Evolutionary conservation across 2,888 invertebrate species (phyloP), one percentile per base, ranked within the genome.

Genomic region (Drosophila vallismaia): DNA sequence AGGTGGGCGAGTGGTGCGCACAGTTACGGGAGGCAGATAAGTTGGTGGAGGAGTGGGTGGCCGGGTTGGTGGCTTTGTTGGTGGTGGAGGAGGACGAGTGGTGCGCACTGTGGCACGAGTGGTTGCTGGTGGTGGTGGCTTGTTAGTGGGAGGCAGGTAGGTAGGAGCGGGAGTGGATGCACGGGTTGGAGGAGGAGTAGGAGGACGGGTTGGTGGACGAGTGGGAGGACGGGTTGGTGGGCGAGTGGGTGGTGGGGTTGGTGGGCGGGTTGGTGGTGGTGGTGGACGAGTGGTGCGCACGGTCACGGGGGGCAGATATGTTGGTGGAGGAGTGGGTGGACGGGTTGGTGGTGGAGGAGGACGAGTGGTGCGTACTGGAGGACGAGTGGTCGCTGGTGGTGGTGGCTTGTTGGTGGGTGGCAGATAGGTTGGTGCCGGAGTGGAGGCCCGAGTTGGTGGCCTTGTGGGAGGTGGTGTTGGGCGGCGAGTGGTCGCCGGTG

Each of bases 361-460:
- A 19, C 19, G 38, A 50, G 79, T 53, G 85, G 83, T 31, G 87
- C 57, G 53, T 85, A 85, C 5, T 76, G 74, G 36, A 10, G 75
- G 68, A 45, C 62, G 19, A 46, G 7, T 14, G 48, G 53, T 51
- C 8, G 50, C 51, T 53, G 54, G 10, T 74, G 72, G 0, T 36
- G 36, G 36, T n/a, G 36, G 36, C 36, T 36, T 36, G 72, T 64
- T 12, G 70, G 24, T 12, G n/a, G 81, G 8, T 51, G 38, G 82
- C 75, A 77, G 64, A n/a, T 74, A 83, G 33, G 52, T 87, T 12
- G 36, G 36, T 6, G 36, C 36, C n/a, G 36, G 36, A 6, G 36
- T 36, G 36, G 36, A 36, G 6, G 36, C 36, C n/a, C n/a, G 36
- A 5, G 70, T 59, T 33, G 69, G 48, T 40, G 71, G 69, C 19